Percentiles rank a stretch among this genome's conserved stretches.
Evolutionary conservation across 2,113 vertebrate species (phyloP).

Genomic region (Ptilorrhoa leucosticta): DNA sequence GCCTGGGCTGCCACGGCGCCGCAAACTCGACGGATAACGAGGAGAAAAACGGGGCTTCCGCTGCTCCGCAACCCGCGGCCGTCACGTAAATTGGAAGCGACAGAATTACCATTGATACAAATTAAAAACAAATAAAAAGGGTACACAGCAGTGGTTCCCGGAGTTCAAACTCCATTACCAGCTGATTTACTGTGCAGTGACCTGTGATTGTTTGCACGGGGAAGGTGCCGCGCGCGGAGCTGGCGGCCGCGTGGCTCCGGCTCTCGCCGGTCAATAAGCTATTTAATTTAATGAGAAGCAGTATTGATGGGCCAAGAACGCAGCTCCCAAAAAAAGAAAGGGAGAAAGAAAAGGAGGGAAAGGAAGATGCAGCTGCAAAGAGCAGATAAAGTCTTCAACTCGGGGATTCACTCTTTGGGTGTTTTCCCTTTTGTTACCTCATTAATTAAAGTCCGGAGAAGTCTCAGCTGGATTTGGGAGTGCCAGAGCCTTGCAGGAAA

Average conservation of each 20-base stretch:
- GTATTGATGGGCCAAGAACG: slow-evolving; percentile 86
- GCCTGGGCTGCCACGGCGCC: neutral
- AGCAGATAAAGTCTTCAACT: slow-evolving; percentile 89
- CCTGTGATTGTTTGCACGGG: slow-evolving; percentile 77
- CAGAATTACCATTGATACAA: slow-evolving; percentile 85
- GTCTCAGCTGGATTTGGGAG: neutral
- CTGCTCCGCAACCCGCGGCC: slow-evolving; percentile 47
- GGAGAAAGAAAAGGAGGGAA: too few species aligned
- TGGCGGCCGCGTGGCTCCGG: slow-evolving; percentile 72
- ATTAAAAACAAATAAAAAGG: slow-evolving; percentile 94
- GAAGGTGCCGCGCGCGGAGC: slow-evolving; percentile 69
- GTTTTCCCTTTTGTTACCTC: slow-evolving; percentile 57
- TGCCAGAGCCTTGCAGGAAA: neutral
- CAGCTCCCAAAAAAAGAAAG: slow-evolving; percentile 50
- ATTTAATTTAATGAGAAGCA: slow-evolving; percentile 94
- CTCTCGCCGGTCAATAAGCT: slow-evolving; percentile 92
- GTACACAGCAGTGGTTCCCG: slow-evolving; percentile 72
- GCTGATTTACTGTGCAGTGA: slow-evolving; percentile 87
- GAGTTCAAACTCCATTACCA: slow-evolving; percentile 84
- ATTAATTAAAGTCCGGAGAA: slow-evolving; percentile 34
- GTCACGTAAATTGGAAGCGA: slow-evolving; percentile 71
- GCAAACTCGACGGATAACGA: neutral
- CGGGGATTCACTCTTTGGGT: slow-evolving; percentile 38
- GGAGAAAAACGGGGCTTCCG: slow-evolving; percentile 36
- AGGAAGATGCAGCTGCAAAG: slow-evolving; percentile 81